phyloP scores from a whole-genome alignment of 2,888 invertebrate species.

The Himalopsyche kuldschensis region DNA sequence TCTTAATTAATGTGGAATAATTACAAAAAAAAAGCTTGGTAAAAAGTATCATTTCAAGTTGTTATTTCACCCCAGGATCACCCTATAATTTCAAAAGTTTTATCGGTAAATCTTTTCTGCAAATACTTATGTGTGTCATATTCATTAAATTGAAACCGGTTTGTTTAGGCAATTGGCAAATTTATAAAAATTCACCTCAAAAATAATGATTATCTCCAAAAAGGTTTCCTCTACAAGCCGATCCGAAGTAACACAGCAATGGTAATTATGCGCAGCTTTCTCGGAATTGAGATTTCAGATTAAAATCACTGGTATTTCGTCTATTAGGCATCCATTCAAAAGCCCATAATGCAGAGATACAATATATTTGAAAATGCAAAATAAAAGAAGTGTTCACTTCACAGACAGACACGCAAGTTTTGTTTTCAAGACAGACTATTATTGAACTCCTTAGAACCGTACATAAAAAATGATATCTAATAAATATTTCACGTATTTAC shows the following conservation, averaged over 20 bases:
- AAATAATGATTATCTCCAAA: background rate
- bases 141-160: constrained; percentile 16
- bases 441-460: background rate
- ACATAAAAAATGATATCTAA: too few relatives aligned
- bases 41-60: too few relatives aligned
- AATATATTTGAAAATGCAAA: background rate
- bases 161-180: background rate
- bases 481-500: too few relatives aligned
- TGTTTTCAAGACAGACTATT: background rate
- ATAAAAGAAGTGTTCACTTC: background rate
- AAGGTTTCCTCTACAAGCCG: background rate
- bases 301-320: constrained; percentile 4
- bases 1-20: too few relatives aligned
- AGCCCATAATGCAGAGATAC: constrained; percentile 5
- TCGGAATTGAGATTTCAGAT: constrained; percentile 17
- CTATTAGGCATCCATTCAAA: background rate
- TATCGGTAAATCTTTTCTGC: constrained; percentile 26
- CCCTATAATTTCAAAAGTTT: background rate
- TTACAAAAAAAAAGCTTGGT: too few relatives aligned
- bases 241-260: constrained; percentile 13
- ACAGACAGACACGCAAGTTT: background rate
- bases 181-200: background rate
- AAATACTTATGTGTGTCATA: constrained; percentile 27
- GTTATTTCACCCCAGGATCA: background rate
- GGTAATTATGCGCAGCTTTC: constrained; percentile 14